phyloP scores from a whole-genome alignment of 2,797 vertebrate species.

The Sarcoramphus papa region DNA sequence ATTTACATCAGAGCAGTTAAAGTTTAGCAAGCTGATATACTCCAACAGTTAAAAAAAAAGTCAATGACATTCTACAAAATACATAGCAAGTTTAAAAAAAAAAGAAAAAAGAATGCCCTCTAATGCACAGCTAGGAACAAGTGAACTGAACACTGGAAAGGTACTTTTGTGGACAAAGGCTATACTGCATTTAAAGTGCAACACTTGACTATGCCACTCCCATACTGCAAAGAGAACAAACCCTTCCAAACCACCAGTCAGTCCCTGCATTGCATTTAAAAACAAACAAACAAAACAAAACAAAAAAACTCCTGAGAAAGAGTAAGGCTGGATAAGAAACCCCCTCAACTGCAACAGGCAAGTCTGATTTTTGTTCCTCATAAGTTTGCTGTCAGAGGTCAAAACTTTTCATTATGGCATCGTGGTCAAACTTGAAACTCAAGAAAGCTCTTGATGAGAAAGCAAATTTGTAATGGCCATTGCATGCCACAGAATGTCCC shows the following conservation, averaged over 20 bases:
- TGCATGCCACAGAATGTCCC: slow-evolving; percentile 68
- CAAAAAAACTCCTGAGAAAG: slow-evolving; percentile 75
- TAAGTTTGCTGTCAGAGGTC: slow-evolving; percentile 71
- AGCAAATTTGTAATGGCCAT: slow-evolving; percentile 75
- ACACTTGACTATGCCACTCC: slow-evolving; percentile 64
- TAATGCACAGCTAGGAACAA: slow-evolving; percentile 65
- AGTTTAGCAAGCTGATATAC: slow-evolving; percentile 8
- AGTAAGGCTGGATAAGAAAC: slow-evolving; percentile 75
- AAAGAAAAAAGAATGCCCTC: slow-evolving; percentile 66
- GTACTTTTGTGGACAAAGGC: slow-evolving; percentile 66
- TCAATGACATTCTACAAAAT: slow-evolving; percentile 29
- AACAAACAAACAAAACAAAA: slow-evolving; percentile 28
- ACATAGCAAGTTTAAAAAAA: neutral
- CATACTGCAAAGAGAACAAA: slow-evolving; percentile 59
- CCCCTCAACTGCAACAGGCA: slow-evolving; percentile 47
- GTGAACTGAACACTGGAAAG: slow-evolving; percentile 72
- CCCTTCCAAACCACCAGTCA: slow-evolving; percentile 63
- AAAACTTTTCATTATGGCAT: slow-evolving; percentile 95
- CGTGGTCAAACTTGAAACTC: slow-evolving; percentile 92
- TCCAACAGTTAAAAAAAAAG: neutral
- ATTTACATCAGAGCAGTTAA: slow-evolving; percentile 33
- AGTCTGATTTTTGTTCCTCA: slow-evolving; percentile 31
- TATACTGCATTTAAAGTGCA: slow-evolving; percentile 76
- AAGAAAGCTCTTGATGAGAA: slow-evolving; percentile 91
- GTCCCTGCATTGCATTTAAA: slow-evolving; percentile 73